Conservation (phyloP, 2,888 invertebrate genomes). For the Eremobia ochroleuca region DNA sequence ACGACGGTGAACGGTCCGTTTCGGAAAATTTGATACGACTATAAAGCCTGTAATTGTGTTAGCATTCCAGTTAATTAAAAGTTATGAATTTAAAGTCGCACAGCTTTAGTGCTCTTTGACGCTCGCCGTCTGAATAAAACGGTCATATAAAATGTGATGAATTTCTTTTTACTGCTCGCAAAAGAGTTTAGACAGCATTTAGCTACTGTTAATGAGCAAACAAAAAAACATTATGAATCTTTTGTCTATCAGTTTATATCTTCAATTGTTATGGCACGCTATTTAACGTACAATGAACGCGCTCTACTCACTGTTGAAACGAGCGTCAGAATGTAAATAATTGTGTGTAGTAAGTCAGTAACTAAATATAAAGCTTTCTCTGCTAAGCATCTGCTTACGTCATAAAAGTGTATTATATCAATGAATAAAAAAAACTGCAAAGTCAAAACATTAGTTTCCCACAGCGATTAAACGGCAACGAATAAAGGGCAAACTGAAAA, state of each 20-base stretch:
- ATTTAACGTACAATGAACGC: conserved; percentile 72
- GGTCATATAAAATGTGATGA: conserved; percentile 81
- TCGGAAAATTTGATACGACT: conserved; percentile 90
- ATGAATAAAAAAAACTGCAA: conserved; percentile 79
- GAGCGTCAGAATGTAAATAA: conserved; percentile 64
- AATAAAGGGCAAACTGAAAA: conserved; percentile 84
- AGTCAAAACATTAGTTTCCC: conserved; percentile 86
- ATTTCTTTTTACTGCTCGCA: conserved; percentile 81
- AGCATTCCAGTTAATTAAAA: conserved; percentile 90
- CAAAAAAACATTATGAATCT: conserved; percentile 75
- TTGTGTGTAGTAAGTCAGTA: conserved; percentile 56
- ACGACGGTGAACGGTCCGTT: conserved; percentile 89
- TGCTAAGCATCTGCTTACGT: conserved; percentile 72
- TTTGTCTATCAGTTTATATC: conserved; percentile 74
- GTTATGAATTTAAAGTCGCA: conserved; percentile 90
- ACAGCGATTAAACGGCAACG: conserved; percentile 85
- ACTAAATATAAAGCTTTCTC: conserved; percentile 56
- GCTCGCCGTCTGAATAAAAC: conserved; percentile 79
- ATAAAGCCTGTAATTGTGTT: conserved; percentile 90
- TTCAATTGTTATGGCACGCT: conserved; percentile 73
- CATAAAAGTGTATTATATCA: conserved; percentile 78
- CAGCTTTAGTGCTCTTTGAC: conserved; percentile 84
- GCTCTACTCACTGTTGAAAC: conserved; percentile 60
- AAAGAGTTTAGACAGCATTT: conserved; percentile 78
- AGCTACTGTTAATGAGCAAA: conserved; percentile 79